Evolutionary conservation across 2,113 vertebrate genomes (phyloP).

Genomic region (Oreochromis aureus): DNA sequence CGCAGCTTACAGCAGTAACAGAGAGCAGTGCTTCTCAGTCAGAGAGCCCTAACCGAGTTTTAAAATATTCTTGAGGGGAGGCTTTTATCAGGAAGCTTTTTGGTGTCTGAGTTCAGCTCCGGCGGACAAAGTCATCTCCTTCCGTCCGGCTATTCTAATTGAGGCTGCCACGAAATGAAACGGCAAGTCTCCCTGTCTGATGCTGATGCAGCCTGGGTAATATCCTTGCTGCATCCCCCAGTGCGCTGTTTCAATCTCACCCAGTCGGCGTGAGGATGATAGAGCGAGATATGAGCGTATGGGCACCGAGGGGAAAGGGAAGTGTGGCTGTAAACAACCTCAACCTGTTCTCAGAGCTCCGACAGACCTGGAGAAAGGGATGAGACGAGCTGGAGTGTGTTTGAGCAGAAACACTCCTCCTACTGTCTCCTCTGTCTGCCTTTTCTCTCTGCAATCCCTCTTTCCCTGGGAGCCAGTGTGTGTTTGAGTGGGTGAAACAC

Average conservation of each 20-base stretch:
- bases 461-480: slow-evolving; percentile 33
- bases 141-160: slow-evolving; percentile 23
- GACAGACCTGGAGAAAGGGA: slow-evolving; percentile 19
- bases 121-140: neutral
- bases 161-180: slow-evolving; percentile 26
- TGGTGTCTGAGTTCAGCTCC: neutral
- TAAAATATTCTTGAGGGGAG: neutral
- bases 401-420: slow-evolving; percentile 45
- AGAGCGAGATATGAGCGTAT: slow-evolving; percentile 31
- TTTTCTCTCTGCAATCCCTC: slow-evolving; percentile 37
- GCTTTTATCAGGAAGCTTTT: slow-evolving; percentile 22
- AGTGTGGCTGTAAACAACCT: slow-evolving; percentile 48
- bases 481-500: slow-evolving; percentile 61
- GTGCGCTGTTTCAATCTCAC: slow-evolving; percentile 41
- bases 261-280: slow-evolving; percentile 26
- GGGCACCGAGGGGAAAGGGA: neutral
- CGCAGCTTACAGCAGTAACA: neutral
- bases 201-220: slow-evolving; percentile 29
- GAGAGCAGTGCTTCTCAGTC: neutral
- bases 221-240: slow-evolving; percentile 26
- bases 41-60: neutral
- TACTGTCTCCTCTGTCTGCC: slow-evolving; percentile 31
- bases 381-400: slow-evolving; percentile 38
- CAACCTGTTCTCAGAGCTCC: slow-evolving; percentile 37
- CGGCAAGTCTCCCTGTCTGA: neutral